A percentile compares a stretch with the other conserved stretches of the same genome.
These are phyloP conservation scores for Drosophila acutilabella DNA, from an alignment of 2,888 invertebrate genomes.

Conservation along the genomic window DNA sequence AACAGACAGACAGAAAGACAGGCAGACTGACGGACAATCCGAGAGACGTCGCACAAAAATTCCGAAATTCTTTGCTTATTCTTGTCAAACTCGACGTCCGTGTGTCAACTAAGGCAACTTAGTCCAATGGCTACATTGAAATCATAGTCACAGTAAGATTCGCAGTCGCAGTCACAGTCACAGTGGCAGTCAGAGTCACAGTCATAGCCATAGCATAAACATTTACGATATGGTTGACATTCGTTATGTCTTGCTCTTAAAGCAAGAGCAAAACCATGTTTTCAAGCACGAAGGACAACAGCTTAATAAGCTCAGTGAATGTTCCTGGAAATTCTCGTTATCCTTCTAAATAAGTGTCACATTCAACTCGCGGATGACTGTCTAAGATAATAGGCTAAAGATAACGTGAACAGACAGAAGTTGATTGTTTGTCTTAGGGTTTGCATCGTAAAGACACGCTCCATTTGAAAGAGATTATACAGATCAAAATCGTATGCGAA, in stretches of 20 bases:
- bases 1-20: slow-evolving; percentile 8
- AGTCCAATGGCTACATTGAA: slow-evolving; percentile 20
- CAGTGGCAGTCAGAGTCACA: not conserved
- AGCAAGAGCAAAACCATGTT: slow-evolving; percentile 44
- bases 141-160: slow-evolving; percentile 10
- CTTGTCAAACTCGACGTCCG: slow-evolving; percentile 26
- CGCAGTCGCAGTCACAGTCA: not conserved
- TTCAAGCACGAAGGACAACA: slow-evolving; percentile 43
- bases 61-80: slow-evolving; percentile 28
- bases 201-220: slow-evolving; percentile 43
- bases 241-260: slow-evolving; percentile 37
- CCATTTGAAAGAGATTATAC: not conserved
- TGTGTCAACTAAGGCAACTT: slow-evolving; percentile 35
- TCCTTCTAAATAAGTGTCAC: slow-evolving; percentile 12
- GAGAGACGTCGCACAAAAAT: slow-evolving; percentile 16
- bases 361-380: slow-evolving; percentile 9
- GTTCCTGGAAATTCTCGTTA: slow-evolving; percentile 24
- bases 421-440: not conserved
- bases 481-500: slow-evolving; percentile 11
- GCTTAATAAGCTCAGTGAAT: slow-evolving; percentile 40
- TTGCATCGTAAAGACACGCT: slow-evolving; percentile 4
- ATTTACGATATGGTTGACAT: slow-evolving; percentile 56
- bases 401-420: not conserved
- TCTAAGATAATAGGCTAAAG: slow-evolving; percentile 23
- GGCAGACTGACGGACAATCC: not conserved